A percentile compares a stretch with the other conserved stretches of the same genome.
Evolutionary conservation across 2,888 invertebrate genomes (phyloP).

Genomic region (Odontocolon sp.): DNA sequence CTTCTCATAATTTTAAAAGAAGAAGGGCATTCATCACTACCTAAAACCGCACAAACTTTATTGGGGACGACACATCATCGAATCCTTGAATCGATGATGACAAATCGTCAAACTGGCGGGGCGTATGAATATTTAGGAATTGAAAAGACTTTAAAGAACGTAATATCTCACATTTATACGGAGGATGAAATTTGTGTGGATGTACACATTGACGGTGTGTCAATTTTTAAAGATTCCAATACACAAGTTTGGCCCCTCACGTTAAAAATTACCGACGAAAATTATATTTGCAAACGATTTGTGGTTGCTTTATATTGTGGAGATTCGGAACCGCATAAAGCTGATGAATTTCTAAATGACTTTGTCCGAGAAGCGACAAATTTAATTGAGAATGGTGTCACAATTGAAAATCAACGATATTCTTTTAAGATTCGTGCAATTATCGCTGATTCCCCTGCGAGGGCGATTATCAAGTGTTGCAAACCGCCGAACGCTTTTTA

Average conservation of each 20-base stretch:
- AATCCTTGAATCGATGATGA: conserved; percentile 24
- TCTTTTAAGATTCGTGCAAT: conserved; percentile 44
- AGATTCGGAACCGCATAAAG: conserved; percentile 51
- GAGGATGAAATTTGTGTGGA: conserved; percentile 30
- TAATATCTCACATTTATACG: conserved; percentile 20
- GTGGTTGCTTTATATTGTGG: conserved; percentile 36
- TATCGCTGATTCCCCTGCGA: conserved; percentile 60
- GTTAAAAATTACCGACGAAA: conserved; percentile 25
- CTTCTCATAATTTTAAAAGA: neutral
- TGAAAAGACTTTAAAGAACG: conserved; percentile 19
- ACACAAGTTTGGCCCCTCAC: conserved; percentile 57
- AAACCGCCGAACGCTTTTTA: conserved; percentile 59
- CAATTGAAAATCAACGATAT: conserved; percentile 43
- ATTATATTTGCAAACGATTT: conserved; percentile 30
- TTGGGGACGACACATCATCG: conserved; percentile 29
- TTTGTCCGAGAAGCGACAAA: conserved; percentile 56
- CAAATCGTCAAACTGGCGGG: conserved; percentile 18
- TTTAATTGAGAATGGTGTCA: conserved; percentile 47
- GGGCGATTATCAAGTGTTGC: conserved; percentile 54
- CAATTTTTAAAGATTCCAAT: conserved; percentile 39
- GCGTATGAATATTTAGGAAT: conserved; percentile 50
- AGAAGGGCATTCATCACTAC: neutral
- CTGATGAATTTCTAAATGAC: conserved; percentile 51
- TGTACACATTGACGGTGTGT: conserved; percentile 49
- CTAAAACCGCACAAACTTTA: conserved; percentile 34